Evolutionary conservation across 2,888 invertebrate species (phyloP), one percentile per base, ranked within the genome.

Genomic region (Orchestes rusci): DNA sequence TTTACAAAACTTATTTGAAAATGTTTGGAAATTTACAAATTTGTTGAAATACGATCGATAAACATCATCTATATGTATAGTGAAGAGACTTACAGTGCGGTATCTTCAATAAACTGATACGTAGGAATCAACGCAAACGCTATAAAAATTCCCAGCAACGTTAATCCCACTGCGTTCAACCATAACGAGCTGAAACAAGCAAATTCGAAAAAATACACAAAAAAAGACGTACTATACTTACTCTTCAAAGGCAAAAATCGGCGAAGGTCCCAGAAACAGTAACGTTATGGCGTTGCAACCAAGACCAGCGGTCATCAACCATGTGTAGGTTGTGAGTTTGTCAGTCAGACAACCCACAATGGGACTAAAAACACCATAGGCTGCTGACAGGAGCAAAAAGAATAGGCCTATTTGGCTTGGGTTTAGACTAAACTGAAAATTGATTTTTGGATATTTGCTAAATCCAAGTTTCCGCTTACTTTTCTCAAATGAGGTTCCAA

Each of bases 321-420:
- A 76, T 79, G 80, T 82, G 56, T 82, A 82, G 53, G 76, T 76
- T 2, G 56, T 52, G 8, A 77, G 71, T 53, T 73, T 73, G 59
- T 82, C 82, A 1, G 80, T 77, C 1, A 81, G 68, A 75, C 77
- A 80, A 29, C 84, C 84, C 79, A 80, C 82, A 40, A 82, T 69
- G 0, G 84, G 84, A 56, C 83, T 81, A 54, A 76, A 80, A 43
- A 84, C 70, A 7, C 82, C 84, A 56, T 84, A 85, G 23, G 79
- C 72, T 41, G 79, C 78, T 3, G 84, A 82, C 52, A 80, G 73
- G 23, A 84, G 67, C 8, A 85, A 67, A 61, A 85, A 85, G 55
- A 84, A 76, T 7, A 84, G 63, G 18, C 84, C 84, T 17, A 84
- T 76, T 56, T 80, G 77, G 52, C 76, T 72, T 1, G 82, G 75